A percentile compares a stretch with the other conserved stretches of the same genome.
Conservation (phyloP, 2,113 vertebrate genomes). For the Cavia aperea region DNA sequence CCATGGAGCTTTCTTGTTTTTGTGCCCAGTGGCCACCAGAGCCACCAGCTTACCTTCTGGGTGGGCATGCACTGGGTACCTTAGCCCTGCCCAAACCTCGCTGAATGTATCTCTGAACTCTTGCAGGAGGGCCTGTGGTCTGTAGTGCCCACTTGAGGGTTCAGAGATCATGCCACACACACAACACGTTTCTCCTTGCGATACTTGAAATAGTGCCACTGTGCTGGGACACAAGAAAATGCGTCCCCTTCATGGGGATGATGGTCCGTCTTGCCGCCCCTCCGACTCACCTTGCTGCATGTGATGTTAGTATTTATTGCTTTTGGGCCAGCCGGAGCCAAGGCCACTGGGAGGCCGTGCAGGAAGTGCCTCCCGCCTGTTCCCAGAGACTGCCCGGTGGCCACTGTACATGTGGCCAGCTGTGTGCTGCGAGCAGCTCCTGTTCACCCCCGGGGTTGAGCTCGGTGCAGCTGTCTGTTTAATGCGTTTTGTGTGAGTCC, state of each 20-base stretch:
- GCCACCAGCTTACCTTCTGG: not conserved
- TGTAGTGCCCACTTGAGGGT: slow-evolving; percentile 49
- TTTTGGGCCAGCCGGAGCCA: slow-evolving; percentile 59
- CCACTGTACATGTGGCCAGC: not conserved
- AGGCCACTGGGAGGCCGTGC: not conserved
- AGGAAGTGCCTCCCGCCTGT: slow-evolving; percentile 34
- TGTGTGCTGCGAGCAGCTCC: slow-evolving; percentile 44
- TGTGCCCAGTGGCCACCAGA: not conserved
- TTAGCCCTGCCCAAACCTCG: slow-evolving; percentile 54
- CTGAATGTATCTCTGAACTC: slow-evolving; percentile 67
- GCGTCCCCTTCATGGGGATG: not conserved
- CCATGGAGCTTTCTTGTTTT: not conserved
- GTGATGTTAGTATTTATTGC: slow-evolving; percentile 76
- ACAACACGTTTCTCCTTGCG: slow-evolving; percentile 59
- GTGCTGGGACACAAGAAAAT: slow-evolving; percentile 63
- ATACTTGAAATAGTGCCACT: slow-evolving; percentile 81
- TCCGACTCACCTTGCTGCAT: slow-evolving; percentile 25
- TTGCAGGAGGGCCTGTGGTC: slow-evolving; percentile 31
- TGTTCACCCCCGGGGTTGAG: slow-evolving; percentile 57
- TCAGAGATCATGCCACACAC: slow-evolving; percentile 58
- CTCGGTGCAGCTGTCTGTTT: slow-evolving; percentile 51
- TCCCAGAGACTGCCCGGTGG: not conserved
- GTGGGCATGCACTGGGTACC: not conserved
- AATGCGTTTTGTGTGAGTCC: slow-evolving; percentile 69
- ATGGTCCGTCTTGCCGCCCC: slow-evolving; percentile 43